phyloP scores from a whole-genome alignment of 2,888 invertebrate species.

The Ferdinandea cuprea region DNA sequence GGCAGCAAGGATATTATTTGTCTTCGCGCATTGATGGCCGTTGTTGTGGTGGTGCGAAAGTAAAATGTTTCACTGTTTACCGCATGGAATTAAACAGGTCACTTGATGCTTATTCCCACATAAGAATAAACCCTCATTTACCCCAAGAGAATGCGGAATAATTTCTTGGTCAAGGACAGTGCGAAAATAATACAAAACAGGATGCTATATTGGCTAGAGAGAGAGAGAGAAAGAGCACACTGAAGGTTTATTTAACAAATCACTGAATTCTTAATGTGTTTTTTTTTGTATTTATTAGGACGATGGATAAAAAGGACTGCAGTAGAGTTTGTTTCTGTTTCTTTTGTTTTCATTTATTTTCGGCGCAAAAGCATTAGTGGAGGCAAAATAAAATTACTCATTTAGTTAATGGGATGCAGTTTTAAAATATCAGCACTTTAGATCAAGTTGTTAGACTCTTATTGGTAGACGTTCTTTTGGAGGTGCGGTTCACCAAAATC shows the following conservation, averaged over 20 bases:
- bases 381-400: too few relatives aligned
- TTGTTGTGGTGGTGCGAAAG: constrained; percentile 25
- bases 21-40: constrained; percentile 45
- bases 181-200: not conserved
- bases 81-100: constrained; percentile 37
- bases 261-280: constrained; percentile 41
- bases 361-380: too few relatives aligned
- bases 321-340: too few relatives aligned
- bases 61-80: constrained; percentile 33
- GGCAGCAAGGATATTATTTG: constrained; percentile 1
- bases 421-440: too few relatives aligned
- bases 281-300: constrained; percentile 24
- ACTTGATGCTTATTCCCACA: constrained; percentile 25
- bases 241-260: constrained; percentile 42
- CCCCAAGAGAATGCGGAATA: constrained; percentile 1
- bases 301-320: not conserved
- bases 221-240: too few relatives aligned
- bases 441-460: too few relatives aligned
- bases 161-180: constrained; percentile 29
- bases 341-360: too few relatives aligned
- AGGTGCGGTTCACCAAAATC: too few relatives aligned
- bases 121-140: constrained; percentile 31
- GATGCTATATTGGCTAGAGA: not conserved
- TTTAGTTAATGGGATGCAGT: too few relatives aligned
- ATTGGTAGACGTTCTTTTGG: too few relatives aligned